phyloP scores from a whole-genome alignment of 2,888 invertebrate species.

The Amphipyra berbera region DNA sequence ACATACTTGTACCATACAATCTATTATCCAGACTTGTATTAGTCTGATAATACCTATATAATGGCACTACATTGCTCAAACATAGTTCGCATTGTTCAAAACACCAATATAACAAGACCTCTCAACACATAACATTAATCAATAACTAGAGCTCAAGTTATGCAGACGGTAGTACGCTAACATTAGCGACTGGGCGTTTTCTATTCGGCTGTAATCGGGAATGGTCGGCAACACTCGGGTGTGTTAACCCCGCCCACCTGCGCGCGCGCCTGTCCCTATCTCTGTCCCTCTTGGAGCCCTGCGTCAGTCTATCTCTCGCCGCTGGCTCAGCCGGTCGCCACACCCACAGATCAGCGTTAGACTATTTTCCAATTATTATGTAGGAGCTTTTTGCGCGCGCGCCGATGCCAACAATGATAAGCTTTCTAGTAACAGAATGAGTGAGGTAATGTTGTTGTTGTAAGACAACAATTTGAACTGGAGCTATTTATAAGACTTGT shows the following conservation, averaged over 20 bases:
- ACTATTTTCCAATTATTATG: constrained; percentile 87
- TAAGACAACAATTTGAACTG: constrained; percentile 55
- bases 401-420: constrained; percentile 80
- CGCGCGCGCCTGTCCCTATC: constrained; percentile 67
- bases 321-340: constrained; percentile 69
- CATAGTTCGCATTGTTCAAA: constrained; percentile 73
- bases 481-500: constrained; percentile 34
- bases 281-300: constrained; percentile 62
- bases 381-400: constrained; percentile 83
- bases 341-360: constrained; percentile 80
- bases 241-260: constrained; percentile 76
- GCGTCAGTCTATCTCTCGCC: constrained; percentile 70
- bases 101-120: constrained; percentile 63
- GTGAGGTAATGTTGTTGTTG: constrained; percentile 72
- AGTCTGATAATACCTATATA: constrained; percentile 66
- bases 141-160: constrained; percentile 69
- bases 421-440: constrained; percentile 77
- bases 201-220: constrained; percentile 76
- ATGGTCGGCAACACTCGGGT: constrained; percentile 77
- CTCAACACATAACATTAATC: constrained; percentile 31
- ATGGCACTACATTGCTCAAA: constrained; percentile 71
- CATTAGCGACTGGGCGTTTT: constrained; percentile 82
- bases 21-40: constrained; percentile 66
- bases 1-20: constrained; percentile 64
- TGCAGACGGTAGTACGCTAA: constrained; percentile 66